Base-by-base conservation (phyloP, 2,888 invertebrate species). In the Tiliacea aurago region DNA sequence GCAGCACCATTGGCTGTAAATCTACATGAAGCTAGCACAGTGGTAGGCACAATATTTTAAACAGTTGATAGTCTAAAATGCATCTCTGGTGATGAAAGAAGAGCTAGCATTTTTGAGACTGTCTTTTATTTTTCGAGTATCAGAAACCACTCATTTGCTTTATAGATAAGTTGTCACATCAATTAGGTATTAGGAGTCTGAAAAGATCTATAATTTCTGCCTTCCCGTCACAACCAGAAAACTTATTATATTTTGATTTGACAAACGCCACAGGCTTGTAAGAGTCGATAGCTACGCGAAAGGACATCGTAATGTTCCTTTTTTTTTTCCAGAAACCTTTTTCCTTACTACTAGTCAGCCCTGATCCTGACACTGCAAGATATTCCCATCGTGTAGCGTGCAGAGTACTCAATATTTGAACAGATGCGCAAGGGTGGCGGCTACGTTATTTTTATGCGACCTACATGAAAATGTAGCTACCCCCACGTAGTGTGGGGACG, bases 361-460 rank as follows among this genome's bases (percentile, higher is more conserved):
- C 68, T 74, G 68, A 4, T 23, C 43, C 86, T 85, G 78, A 65
- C 66, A 7, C 23, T 69, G 70, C 79, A 81, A 75, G 75, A 70
- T 86, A 78, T 83, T 76, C 79, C 45, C 49, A 45, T 53, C 73
- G 70, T 70, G 87, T 79, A 77, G 70, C 82, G 68, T 82, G 82
- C 86, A 79, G 77, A 69, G 84, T 85, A 95, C 93, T 95, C 95
- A 95, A 95, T 95, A 95, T 95, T 95, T 94, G 95, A 96, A 90
- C 95, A 95, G 94, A 94, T 95, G 95, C 87, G 90, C 91, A 90
- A 20, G 89, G 89, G 94, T 93, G 88, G 94, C 93, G 94, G 93
- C 93, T 94, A 94, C 93, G 95, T 95, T 95, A 95, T 95, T 94
- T 94, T 94, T 94, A 94, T 94, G 93, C 93, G 93, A 91, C 92